phyloP scores from a whole-genome alignment of 2,113 vertebrate genomes.

The Helogale parvula region DNA sequence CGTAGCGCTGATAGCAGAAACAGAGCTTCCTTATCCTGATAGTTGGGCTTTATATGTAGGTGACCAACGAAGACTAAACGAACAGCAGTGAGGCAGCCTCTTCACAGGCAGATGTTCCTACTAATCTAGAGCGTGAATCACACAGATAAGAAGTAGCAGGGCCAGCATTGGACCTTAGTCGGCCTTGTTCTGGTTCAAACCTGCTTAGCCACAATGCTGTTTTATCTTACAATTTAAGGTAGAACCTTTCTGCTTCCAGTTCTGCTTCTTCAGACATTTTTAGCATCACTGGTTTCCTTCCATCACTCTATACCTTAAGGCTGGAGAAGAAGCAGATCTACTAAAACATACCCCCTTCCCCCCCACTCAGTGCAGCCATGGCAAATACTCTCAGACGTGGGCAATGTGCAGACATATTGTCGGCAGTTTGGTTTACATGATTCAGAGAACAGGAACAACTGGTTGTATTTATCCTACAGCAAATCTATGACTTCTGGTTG shows the following conservation, averaged over 20 bases:
- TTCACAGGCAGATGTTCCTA: background rate
- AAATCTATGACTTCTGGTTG: background rate
- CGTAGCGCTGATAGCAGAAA: fast-evolving
- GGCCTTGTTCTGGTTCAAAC: background rate
- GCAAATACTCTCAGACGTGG: background rate
- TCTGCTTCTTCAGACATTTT: background rate
- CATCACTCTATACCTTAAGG: fast-evolving
- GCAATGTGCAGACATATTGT: fast-evolving
- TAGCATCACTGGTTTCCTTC: background rate
- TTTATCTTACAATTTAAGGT: fast-evolving
- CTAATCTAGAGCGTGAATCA: background rate
- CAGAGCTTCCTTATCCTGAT: background rate
- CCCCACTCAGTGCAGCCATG: fast-evolving
- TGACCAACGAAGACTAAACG: background rate
- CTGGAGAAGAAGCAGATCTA: background rate
- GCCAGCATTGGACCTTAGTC: background rate
- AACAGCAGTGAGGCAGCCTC: background rate
- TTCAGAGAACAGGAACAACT: background rate
- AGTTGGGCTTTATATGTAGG: background rate
- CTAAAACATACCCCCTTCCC: background rate
- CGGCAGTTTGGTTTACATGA: fast-evolving
- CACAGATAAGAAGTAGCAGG: fast-evolving
- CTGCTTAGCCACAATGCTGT: too few relatives aligned
- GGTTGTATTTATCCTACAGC: fast-evolving
- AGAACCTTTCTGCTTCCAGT: background rate